Evolutionary conservation across 2,888 invertebrate species (phyloP).

Genomic region (Lacanobia wlatinum): DNA sequence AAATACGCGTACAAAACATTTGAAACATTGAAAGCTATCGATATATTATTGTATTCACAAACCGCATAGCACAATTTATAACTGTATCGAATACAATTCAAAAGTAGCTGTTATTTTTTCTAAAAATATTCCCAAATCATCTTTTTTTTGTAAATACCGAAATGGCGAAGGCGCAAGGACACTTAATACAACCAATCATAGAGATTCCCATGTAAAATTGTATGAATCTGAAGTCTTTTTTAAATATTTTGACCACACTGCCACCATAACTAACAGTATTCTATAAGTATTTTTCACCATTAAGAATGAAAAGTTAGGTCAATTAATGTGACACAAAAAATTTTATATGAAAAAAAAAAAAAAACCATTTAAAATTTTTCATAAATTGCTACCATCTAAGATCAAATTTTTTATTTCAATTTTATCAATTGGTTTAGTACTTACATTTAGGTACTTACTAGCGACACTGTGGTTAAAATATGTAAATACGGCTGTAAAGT

Average conservation of each 20-base stretch:
- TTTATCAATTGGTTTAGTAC: slow-evolving; percentile 18
- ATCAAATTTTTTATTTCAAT: slow-evolving; percentile 36
- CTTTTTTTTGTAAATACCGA: slow-evolving; percentile 61
- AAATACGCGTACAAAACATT: slow-evolving; percentile 51
- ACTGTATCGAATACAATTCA: slow-evolving; percentile 56
- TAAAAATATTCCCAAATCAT: slow-evolving; percentile 57
- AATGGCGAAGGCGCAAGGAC: slow-evolving; percentile 44
- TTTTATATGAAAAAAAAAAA: slow-evolving; percentile 24
- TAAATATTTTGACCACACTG: slow-evolving; percentile 55
- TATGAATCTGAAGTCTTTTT: slow-evolving; percentile 42
- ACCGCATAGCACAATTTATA: slow-evolving; percentile 72
- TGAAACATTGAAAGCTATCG: slow-evolving; percentile 47
- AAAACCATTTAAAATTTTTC: slow-evolving; percentile 10
- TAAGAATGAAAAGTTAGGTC: slow-evolving; percentile 29
- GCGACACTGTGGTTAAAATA: slow-evolving; percentile 54
- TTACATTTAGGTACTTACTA: slow-evolving; percentile 23
- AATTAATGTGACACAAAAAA: slow-evolving; percentile 24
- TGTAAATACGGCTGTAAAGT: slow-evolving; percentile 51
- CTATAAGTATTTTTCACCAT: slow-evolving; percentile 49
- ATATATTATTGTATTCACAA: slow-evolving; percentile 67
- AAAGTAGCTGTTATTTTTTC: slow-evolving; percentile 67
- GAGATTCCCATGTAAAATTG: slow-evolving; percentile 58
- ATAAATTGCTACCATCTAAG: slow-evolving; percentile 15
- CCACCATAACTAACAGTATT: slow-evolving; percentile 55
- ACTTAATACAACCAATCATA: slow-evolving; percentile 42